Conservation (phyloP, 2,888 invertebrate species). For the Lycaena phlaeas region DNA sequence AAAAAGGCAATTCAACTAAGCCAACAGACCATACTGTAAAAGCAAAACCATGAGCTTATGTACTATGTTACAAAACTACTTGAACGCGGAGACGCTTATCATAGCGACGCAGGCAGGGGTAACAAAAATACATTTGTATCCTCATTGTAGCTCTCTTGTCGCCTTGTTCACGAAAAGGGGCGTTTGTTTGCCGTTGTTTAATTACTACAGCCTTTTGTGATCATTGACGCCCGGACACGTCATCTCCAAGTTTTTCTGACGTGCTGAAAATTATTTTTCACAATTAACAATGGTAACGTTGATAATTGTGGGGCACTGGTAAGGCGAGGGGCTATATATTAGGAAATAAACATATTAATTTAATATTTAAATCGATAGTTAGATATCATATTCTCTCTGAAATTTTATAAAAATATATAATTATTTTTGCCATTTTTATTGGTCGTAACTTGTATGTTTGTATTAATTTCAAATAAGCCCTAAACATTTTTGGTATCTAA, state of each 20-base stretch:
- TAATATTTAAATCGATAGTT: no score
- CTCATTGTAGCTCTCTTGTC: conserved; percentile 38
- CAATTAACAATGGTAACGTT: no score
- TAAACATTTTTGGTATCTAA: no score
- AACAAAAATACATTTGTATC: conserved; percentile 62
- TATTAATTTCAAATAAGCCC: no score
- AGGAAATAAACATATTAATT: no score
- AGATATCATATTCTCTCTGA: no score
- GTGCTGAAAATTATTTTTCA: no score
- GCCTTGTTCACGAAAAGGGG: conserved; percentile 36
- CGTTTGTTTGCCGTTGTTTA: conserved; percentile 49
- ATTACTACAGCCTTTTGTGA: conserved; percentile 52
- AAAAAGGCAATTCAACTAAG: conserved; percentile 13
- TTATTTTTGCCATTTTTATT: no score
- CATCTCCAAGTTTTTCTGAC: conserved; percentile 7
- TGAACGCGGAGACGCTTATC: conserved; percentile 36
- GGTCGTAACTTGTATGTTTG: no score
- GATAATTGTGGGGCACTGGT: no score
- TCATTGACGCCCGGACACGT: conserved; percentile 17
- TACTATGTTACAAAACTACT: conserved; percentile 11
- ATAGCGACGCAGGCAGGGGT: conserved; percentile 44
- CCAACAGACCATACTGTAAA: conserved; percentile 8
- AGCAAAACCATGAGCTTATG: conserved; percentile 11
- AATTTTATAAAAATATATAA: no score
- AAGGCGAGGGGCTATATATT: no score